phyloP scores from a whole-genome alignment of 2,113 vertebrate species.

The Pseudorasbora parva region DNA sequence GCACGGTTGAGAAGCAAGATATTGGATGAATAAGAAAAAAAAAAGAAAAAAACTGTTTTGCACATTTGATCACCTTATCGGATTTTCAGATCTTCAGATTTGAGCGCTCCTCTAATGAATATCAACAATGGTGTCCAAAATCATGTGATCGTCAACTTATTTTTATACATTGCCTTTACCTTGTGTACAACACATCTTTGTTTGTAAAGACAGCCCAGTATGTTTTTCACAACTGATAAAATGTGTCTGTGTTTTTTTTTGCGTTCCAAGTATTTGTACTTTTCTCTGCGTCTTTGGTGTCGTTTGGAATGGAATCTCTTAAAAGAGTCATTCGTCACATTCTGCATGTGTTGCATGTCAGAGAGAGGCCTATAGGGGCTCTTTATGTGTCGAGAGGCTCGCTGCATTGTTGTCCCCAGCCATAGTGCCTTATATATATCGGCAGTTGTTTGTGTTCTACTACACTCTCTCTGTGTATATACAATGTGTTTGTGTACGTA shows the following conservation, averaged over 20 bases:
- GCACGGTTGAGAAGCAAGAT: constrained; percentile 68
- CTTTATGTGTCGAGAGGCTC: constrained; percentile 91
- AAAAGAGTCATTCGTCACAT: constrained; percentile 86
- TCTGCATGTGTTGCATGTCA: constrained; percentile 99
- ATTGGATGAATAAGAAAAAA: constrained; percentile 81
- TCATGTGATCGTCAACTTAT: constrained; percentile 84
- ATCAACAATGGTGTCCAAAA: constrained; percentile 77
- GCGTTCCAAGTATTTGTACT: constrained; percentile 87
- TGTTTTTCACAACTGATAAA: constrained; percentile 91
- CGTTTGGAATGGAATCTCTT: constrained; percentile 92
- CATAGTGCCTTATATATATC: constrained; percentile 99
- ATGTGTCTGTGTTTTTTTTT: constrained; percentile 86
- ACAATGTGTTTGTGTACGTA: constrained; percentile 75
- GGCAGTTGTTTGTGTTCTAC: constrained; percentile 98
- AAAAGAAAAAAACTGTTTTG: constrained; percentile 99
- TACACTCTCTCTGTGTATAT: constrained; percentile 85
- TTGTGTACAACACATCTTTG: constrained; percentile 95
- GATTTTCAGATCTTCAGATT: constrained; percentile 82
- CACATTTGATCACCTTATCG: constrained; percentile 99
- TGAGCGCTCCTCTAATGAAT: constrained; percentile 93
- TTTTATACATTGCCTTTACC: constrained; percentile 99
- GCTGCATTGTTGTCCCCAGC: constrained; percentile 98
- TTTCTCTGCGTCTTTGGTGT: constrained; percentile 84
- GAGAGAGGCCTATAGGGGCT: constrained; percentile 91
- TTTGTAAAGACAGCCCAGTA: constrained; percentile 99